Conservation (phyloP, 2,888 invertebrate species). For the Octonoba sinensis region DNA sequence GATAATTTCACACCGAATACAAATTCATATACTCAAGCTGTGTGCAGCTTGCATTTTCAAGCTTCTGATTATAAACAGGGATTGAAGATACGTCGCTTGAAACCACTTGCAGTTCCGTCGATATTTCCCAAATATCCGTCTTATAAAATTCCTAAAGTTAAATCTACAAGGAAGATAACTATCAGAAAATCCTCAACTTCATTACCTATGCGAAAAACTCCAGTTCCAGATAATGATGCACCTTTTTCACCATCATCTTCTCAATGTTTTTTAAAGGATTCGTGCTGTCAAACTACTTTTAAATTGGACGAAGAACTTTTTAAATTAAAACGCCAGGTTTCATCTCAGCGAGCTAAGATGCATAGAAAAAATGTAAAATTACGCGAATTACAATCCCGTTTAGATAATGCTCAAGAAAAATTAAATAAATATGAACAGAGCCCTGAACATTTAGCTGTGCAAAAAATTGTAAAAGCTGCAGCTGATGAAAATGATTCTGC, state of each 20-base stretch:
- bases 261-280: not conserved
- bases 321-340: not conserved
- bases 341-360: not conserved
- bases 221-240: too few species aligned
- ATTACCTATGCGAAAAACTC: not conserved
- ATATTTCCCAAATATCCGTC: not conserved
- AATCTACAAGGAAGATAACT: not conserved
- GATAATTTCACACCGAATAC: not conserved
- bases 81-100: not conserved
- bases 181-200: not conserved
- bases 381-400: not conserved
- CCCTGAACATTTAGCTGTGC: not conserved
- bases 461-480: not conserved
- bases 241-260: not conserved
- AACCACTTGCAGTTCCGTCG: not conserved
- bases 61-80: not conserved
- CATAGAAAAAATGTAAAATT: not conserved
- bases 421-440: not conserved
- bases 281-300: not conserved
- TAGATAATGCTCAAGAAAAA: not conserved
- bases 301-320: not conserved
- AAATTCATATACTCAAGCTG: not conserved
- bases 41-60: not conserved
- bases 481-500: not conserved
- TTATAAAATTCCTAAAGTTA: not conserved